Base-by-base conservation (phyloP, 92 coral and sea anemone genomes). In the Siderastrea radians region DNA sequence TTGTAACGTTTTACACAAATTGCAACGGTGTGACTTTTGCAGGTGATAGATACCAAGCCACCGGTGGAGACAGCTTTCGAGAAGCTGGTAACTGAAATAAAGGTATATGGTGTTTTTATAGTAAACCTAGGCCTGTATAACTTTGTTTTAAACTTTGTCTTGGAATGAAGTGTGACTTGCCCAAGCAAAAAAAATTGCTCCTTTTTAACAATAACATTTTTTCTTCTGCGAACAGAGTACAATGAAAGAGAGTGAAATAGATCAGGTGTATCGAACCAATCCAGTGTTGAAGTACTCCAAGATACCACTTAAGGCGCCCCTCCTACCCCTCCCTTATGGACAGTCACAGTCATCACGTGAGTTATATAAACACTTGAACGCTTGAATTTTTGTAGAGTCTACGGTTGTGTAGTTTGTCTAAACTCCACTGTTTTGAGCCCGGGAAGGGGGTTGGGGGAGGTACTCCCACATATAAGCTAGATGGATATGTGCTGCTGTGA, bases 281-380 rank as follows among this genome's bases (percentile, higher is more conserved):
- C 99, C 99, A 72, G 93, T 98, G 71, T 87, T 98, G 70, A 96
- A 95, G 88, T 93, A 96, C 79, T 96, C 99, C 74, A 98, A 98
- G 80, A 90, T 98, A 60, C 90, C 93, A 9, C 91, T 98, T 75
- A 96, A 96, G 85, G 93, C 98, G 2, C 99, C 99, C 17, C 91
- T 98, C 3, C 84, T 98, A 68, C 96, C 99, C n/a, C 87, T 98
- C 66, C 99, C 99, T 13, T 98, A 98, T 80, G 99, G 99, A 51
- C 99, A 94, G 64, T 98, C 99, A 63, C 98, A 92, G 84, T 89
- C 99, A 6, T 79, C 95, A 16, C 95, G 99, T 98, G 92, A 95
- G 99, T 90, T 13, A 2, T 48, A 17, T 49, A 53, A 16, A 8
- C 66, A 43, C 13, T 4, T 61, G 13, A 1, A 72, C 54, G 4